Evolutionary conservation across 1,140 invertebrate genomes (phyloP), one percentile per base, ranked within the genome.

Genomic region (Lithobius niger): DNA sequence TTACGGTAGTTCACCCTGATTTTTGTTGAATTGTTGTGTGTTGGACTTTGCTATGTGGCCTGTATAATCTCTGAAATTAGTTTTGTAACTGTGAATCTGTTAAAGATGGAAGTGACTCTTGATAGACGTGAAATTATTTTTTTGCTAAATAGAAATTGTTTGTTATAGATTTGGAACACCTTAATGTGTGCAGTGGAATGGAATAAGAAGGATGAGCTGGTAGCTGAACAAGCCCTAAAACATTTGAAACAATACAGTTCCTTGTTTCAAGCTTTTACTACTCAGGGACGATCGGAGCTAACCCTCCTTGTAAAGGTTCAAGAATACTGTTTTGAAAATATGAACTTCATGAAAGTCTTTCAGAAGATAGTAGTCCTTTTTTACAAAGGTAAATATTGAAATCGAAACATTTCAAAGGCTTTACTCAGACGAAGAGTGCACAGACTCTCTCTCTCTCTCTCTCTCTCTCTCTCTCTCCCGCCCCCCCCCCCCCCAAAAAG

Each of bases 291-390:
- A 64, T 83, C 90, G 50, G 88, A 96, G 73, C 76, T 94, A 63
- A 82, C 83, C 45, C 77, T 97, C 48, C 78, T 96, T 63, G 76
- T 90, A 49, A 90, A 89, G 70, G 83, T 96, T 62, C 93, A 97
- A 73, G 92, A 96, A 67, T 97, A 87, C 74, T 97, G 93, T 74
- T 97, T 96, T 71, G 91, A 94, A 66, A 96, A 97, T 75, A 96
- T 96, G 89, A 92, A 88, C 71, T 96, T 97, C 71, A 92, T 97
- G 86, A 93, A 94, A 71, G 88, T 89, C 69, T 97, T 97, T 80
- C 89, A 92, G 66, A 96, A 96, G 74, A 94, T 97, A 65, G 83
- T 96, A 65, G 79, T 96, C 69, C 81, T 96, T 62, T 84, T 96
- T 74, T 97, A 97, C 75, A 94, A 93, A 80, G 88, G 84, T 82